Percentiles rank a stretch among this genome's conserved stretches.
These are phyloP conservation scores for Linhomoeus sp. DNA, from an alignment of 2,888 invertebrate genomes.

Conservation along the genomic window DNA sequence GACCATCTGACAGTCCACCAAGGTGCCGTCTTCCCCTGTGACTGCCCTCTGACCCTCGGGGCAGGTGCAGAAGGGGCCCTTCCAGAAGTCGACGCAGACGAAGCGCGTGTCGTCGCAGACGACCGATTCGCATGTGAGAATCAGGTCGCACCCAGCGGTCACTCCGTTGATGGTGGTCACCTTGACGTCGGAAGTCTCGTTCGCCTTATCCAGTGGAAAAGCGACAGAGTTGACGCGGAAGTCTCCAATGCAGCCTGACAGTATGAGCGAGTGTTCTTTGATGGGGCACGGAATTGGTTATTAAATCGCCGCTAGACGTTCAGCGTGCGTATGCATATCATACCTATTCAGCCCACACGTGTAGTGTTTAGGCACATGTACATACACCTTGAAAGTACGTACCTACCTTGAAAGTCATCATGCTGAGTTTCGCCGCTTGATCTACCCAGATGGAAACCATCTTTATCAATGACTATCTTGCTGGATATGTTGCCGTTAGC, in stretches of 20 bases:
- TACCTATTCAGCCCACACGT: too few species aligned
- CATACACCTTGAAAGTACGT: too few species aligned
- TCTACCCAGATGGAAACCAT: slow-evolving; percentile 5
- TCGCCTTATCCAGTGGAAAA: slow-evolving; percentile 60
- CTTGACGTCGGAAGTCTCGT: slow-evolving; percentile 36
- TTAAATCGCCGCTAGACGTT: too few species aligned
- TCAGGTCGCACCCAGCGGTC: slow-evolving; percentile 64
- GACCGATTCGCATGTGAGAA: slow-evolving; percentile 73
- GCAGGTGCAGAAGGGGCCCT: slow-evolving; percentile 92
- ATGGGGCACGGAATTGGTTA: too few species aligned
- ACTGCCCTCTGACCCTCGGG: too few species aligned
- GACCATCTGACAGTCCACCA: slow-evolving; percentile 69
- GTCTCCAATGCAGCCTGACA: slow-evolving; percentile 56
- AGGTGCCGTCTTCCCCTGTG: slow-evolving; percentile 53
- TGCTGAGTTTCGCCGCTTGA: slow-evolving; percentile 3
- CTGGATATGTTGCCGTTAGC: slow-evolving; percentile 4
- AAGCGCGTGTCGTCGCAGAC: slow-evolving; percentile 60
- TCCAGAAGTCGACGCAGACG: slow-evolving; percentile 90
- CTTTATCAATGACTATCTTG: slow-evolving; percentile 3
- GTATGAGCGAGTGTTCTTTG: too few species aligned
- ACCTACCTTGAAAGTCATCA: too few species aligned
- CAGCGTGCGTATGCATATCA: too few species aligned
- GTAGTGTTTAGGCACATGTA: too few species aligned
- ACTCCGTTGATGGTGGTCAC: slow-evolving; percentile 39
- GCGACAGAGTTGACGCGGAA: slow-evolving; percentile 79